Evolutionary conservation across 2,888 invertebrate species (phyloP).

Genomic region (Aquatica leii): DNA sequence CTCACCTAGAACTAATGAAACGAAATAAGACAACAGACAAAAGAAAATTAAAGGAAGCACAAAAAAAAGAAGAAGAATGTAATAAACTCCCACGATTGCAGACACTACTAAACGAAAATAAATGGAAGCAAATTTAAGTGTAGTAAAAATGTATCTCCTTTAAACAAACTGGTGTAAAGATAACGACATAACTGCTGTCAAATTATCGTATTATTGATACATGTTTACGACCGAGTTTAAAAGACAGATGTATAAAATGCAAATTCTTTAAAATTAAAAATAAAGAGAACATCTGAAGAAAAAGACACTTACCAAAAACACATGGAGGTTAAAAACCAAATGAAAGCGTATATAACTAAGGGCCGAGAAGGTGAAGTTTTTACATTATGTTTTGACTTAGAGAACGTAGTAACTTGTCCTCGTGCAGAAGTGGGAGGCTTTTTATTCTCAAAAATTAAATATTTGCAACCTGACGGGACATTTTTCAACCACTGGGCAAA

Average conservation of each 20-base stretch:
- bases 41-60: background rate
- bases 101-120: conserved; percentile 10
- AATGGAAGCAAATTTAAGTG: conserved; percentile 11
- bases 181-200: background rate
- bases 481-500: conserved; percentile 20
- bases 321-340: background rate
- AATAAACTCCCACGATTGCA: conserved; percentile 7
- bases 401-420: conserved; percentile 44
- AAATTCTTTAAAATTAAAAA: conserved; percentile 9
- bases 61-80: background rate
- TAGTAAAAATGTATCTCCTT: conserved; percentile 7
- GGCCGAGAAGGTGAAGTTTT: background rate
- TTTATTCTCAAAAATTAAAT: conserved; percentile 42
- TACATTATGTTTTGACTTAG: conserved; percentile 28
- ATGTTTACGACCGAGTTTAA: conserved; percentile 1
- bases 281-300: conserved; percentile 6
- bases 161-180: background rate
- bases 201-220: background rate
- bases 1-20: background rate
- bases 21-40: background rate
- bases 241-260: conserved; percentile 5
- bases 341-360: background rate
- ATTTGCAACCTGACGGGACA: conserved; percentile 46
- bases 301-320: conserved; percentile 4
- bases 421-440: conserved; percentile 40